phyloP scores from a whole-genome alignment of 2,113 vertebrate species.

The Oceanodroma tethys region DNA sequence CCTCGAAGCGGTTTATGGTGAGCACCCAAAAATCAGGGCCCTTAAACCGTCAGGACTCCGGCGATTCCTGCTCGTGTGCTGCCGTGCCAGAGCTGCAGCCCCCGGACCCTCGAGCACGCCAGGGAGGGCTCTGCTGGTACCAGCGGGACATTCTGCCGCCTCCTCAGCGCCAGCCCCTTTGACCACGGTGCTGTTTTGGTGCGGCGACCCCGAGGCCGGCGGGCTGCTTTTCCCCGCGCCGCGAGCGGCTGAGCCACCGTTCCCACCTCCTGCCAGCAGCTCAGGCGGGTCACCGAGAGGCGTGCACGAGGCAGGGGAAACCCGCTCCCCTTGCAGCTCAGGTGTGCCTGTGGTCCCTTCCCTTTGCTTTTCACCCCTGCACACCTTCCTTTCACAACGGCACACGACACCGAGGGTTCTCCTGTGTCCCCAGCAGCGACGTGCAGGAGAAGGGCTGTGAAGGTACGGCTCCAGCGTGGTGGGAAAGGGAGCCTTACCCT shows the following conservation, averaged over 20 bases:
- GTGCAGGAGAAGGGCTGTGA: not conserved
- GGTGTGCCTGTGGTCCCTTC: not conserved
- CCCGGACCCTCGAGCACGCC: accelerated
- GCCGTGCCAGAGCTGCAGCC: not conserved
- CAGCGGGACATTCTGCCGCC: not conserved
- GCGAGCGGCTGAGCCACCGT: not conserved
- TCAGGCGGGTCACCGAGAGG: not conserved
- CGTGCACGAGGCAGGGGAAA: not conserved
- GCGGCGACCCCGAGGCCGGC: accelerated
- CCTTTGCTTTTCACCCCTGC: not conserved
- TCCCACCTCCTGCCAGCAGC: not conserved
- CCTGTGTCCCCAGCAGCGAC: not conserved
- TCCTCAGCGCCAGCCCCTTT: too few relatives aligned
- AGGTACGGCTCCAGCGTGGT: not conserved
- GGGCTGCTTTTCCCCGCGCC: not conserved
- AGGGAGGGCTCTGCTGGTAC: not conserved
- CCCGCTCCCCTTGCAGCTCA: not conserved
- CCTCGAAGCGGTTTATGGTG: not conserved
- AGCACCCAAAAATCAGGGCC: not conserved
- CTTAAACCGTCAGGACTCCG: not conserved
- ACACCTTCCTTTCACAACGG: not conserved
- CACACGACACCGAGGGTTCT: too few relatives aligned
- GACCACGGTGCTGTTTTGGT: not conserved
- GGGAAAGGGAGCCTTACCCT: not conserved
- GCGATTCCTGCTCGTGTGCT: not conserved